Conservation (phyloP, 2,113 vertebrate genomes). For the Bos taurus region ARS-UCD2.0 NC_037351.1:12426501-12427000, state of each 20-base stretch:
- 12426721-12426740: background rate
- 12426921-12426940: rapidly evolving
- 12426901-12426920: background rate
- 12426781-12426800: background rate
- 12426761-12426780: background rate
- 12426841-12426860: background rate
- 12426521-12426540: too few relatives aligned
- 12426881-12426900: background rate
- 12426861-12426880: background rate
- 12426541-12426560: background rate
- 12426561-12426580: background rate
- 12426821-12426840: background rate
- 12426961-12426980: background rate
- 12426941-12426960: background rate
- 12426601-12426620: background rate
- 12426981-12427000: background rate
- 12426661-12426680: background rate
- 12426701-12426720: background rate
- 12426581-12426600: background rate
- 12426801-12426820: too few relatives aligned
- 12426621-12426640: background rate
- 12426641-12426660: background rate
- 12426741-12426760: background rate
- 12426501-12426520: background rate
- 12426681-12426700: background rate